These are phyloP conservation scores for Cepaea hortensis DNA, from an alignment of 2,888 invertebrate genomes.

Conservation along the genomic window DNA sequence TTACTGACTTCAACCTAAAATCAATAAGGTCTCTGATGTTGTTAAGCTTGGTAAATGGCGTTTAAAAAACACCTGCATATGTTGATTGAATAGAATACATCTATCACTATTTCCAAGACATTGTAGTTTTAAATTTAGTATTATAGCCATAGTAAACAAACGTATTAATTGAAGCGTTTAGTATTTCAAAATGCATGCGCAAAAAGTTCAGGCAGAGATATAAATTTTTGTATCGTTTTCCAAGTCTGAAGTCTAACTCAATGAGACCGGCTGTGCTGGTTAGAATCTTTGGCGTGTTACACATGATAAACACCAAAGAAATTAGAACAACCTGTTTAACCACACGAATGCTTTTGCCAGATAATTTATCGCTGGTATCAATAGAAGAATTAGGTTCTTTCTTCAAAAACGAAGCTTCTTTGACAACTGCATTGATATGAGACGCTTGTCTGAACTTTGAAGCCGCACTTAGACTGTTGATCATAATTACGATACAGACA, in stretches of 20 bases:
- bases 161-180: not conserved
- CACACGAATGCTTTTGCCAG: not conserved
- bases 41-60: too few species aligned
- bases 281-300: conserved; percentile 12
- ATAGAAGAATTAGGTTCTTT: not conserved
- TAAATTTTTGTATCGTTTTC: not conserved
- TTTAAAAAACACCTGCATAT: too few species aligned
- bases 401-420: not conserved
- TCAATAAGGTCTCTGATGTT: too few species aligned
- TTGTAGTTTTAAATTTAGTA: conserved; percentile 27
- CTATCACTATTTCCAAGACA: too few species aligned
- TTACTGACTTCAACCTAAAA: too few species aligned
- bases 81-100: too few species aligned
- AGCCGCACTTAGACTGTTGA: not conserved
- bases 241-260: not conserved
- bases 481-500: too few species aligned
- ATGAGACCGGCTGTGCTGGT: not conserved
- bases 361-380: not conserved
- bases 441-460: not conserved
- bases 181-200: not conserved
- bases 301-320: not conserved
- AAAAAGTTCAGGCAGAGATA: not conserved
- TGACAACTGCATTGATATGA: too few species aligned
- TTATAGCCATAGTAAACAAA: conserved; percentile 6
- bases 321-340: not conserved